These are phyloP conservation scores for Branchipolynoe longqiensis DNA, from an alignment of 2,888 invertebrate genomes.

Conservation along the genomic window DNA sequence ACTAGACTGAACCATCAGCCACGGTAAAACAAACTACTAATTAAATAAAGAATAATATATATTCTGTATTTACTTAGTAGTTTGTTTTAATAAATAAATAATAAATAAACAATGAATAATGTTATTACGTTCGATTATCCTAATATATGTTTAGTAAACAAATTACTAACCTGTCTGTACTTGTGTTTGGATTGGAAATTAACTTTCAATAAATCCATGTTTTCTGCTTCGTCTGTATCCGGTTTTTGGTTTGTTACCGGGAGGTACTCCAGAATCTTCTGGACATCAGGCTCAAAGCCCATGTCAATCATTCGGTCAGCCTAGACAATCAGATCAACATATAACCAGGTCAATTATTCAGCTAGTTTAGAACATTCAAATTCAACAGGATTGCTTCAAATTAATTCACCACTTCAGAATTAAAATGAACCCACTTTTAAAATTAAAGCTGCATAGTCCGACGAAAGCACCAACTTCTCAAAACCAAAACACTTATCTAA, in stretches of 20 bases:
- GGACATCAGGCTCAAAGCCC: slow-evolving; percentile 98
- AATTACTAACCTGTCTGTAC: slow-evolving; percentile 88
- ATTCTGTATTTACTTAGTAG: neutral
- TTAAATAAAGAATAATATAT: no score
- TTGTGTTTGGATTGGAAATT: slow-evolving; percentile 98
- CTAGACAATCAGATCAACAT: no score
- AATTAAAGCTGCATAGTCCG: no score
- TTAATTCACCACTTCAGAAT: no score
- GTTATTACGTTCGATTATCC: neutral
- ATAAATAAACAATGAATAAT: neutral
- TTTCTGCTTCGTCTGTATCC: slow-evolving; percentile 98
- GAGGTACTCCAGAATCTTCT: slow-evolving; percentile 98
- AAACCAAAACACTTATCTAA: no score
- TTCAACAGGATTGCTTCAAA: no score
- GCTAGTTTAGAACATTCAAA: no score
- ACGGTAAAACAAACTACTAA: no score
- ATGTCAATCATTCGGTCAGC: slow-evolving; percentile 99
- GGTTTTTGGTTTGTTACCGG: slow-evolving; percentile 99
- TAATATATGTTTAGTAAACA: neutral
- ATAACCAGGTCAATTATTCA: no score
- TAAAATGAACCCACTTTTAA: no score
- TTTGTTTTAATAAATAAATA: neutral
- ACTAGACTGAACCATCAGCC: no score
- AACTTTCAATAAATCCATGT: slow-evolving; percentile 92
- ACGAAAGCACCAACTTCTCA: no score